Evolutionary conservation across 2,113 vertebrate species (phyloP).

Genomic region (Prinia subflava): DNA sequence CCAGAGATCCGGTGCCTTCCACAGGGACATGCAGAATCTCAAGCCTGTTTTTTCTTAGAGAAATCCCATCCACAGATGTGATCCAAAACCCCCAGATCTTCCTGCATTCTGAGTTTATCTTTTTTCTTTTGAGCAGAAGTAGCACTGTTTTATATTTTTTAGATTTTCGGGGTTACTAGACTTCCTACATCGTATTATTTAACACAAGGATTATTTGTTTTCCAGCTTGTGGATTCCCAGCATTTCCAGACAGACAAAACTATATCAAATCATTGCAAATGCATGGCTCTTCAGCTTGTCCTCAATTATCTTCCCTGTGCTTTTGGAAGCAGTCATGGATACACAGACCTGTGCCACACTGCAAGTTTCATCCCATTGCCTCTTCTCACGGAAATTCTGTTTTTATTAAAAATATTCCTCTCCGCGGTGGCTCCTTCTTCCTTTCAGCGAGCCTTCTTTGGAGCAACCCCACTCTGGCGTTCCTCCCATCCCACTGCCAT

Average conservation of each 20-base stretch:
- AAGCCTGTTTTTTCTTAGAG: not conserved
- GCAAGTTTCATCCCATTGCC: not conserved
- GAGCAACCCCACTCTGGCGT: not conserved
- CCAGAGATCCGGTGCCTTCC: not conserved
- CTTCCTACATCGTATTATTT: not conserved
- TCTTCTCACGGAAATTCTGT: not conserved
- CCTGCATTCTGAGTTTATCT: not conserved
- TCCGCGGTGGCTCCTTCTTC: not conserved
- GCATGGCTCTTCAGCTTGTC: not conserved
- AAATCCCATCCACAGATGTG: not conserved
- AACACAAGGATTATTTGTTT: not conserved
- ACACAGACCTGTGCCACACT: fast-evolving
- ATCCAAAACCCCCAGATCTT: not conserved
- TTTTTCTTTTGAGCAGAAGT: not conserved
- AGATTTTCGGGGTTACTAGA: not conserved
- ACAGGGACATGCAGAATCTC: not conserved
- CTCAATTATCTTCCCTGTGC: not conserved
- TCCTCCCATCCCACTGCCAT: slow-evolving; percentile 1
- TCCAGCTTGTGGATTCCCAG: not conserved
- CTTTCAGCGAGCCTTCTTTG: not conserved
- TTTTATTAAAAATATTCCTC: not conserved
- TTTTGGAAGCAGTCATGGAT: not conserved
- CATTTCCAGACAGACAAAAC: not conserved
- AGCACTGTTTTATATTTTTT: not conserved
- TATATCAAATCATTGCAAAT: not conserved